A percentile compares a stretch with the other conserved stretches of the same genome.
Evolutionary conservation across 1,140 invertebrate species (phyloP).

Genomic region (Cydia fagiglandana): DNA sequence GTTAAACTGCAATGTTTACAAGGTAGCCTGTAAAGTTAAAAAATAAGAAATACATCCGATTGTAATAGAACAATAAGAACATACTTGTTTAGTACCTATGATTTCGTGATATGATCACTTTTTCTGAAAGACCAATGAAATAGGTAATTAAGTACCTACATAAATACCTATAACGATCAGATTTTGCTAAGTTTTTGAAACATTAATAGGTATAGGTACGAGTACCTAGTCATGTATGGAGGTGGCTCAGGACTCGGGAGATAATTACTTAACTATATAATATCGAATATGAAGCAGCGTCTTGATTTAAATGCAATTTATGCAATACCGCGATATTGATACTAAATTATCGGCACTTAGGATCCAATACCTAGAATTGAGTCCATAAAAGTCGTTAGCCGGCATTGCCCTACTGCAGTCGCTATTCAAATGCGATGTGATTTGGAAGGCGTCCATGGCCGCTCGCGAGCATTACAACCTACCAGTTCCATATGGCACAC

Average conservation of each 20-base stretch:
- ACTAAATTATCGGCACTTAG: conserved; percentile 38
- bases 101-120: too few relatives aligned
- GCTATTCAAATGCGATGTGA: conserved; percentile 62
- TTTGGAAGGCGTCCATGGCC: conserved; percentile 61
- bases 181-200: too few relatives aligned
- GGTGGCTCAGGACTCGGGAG: neutral
- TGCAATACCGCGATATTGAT: conserved; percentile 37
- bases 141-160: too few relatives aligned
- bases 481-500: conserved; percentile 48
- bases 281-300: neutral
- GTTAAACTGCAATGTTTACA: too few relatives aligned
- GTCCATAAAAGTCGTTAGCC: conserved; percentile 51
- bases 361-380: conserved; percentile 36
- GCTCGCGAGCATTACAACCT: conserved; percentile 46
- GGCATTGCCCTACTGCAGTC: conserved; percentile 54
- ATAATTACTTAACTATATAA: conserved; percentile 3
- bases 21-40: too few relatives aligned
- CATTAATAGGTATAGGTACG: too few relatives aligned
- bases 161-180: too few relatives aligned
- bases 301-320: conserved; percentile 39
- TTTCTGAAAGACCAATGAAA: too few relatives aligned
- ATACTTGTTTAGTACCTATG: too few relatives aligned
- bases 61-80: too few relatives aligned
- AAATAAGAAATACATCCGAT: too few relatives aligned
- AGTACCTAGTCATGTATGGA: neutral